Conservation (phyloP, 2,113 vertebrate species). For the Bombycilla garrulus region DNA sequence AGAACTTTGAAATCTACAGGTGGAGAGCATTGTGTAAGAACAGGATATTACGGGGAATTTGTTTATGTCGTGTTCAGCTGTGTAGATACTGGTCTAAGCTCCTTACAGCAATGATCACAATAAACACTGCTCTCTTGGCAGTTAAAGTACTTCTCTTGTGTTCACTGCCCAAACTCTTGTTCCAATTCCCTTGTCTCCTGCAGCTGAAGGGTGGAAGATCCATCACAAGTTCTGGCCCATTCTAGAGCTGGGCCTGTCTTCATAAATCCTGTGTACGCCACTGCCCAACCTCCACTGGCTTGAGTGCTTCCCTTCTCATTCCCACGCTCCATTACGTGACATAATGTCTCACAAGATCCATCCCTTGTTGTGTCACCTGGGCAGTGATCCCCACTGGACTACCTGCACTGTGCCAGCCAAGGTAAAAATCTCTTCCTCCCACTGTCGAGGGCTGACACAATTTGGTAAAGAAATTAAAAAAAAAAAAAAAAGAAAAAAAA, state of each 20-base stretch:
- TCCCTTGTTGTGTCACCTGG: neutral
- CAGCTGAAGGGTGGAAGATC: neutral
- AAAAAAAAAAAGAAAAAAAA: neutral
- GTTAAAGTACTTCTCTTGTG: neutral
- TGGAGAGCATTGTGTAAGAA: neutral
- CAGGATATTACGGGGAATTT: neutral
- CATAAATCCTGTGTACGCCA: rapidly evolving
- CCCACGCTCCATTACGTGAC: neutral
- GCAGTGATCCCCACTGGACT: neutral
- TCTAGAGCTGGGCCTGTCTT: neutral
- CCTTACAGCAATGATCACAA: neutral
- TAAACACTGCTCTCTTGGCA: neutral
- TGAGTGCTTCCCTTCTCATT: neutral
- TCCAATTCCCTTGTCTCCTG: neutral
- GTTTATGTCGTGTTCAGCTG: neutral
- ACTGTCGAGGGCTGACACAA: neutral
- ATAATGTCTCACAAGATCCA: neutral
- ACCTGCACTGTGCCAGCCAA: rapidly evolving
- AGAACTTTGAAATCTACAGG: neutral
- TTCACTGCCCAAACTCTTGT: neutral
- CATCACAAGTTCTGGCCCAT: neutral
- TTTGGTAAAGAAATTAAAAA: too few species aligned
- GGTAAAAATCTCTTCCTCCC: neutral
- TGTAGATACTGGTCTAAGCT: neutral
- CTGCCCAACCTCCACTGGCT: neutral